A percentile compares a stretch with the other conserved stretches of the same genome.
Conservation (phyloP, 2,888 invertebrate species). For the Stegana nigrithorax region DNA sequence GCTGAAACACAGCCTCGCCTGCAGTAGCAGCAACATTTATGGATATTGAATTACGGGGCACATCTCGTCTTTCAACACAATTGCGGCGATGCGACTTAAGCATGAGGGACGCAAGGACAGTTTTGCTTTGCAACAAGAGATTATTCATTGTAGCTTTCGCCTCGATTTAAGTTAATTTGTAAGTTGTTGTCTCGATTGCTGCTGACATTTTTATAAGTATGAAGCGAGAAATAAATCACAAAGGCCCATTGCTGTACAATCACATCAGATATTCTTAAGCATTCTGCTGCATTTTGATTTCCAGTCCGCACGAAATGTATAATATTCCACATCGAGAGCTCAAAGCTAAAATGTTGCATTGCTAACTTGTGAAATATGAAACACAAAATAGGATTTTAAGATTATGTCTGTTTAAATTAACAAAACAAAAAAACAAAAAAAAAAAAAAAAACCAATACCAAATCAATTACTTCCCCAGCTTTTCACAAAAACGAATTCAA, state of each 20-base stretch:
- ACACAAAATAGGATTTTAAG: conserved; percentile 42
- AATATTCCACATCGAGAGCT: neutral
- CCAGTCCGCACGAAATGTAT: neutral
- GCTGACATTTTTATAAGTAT: conserved; percentile 62
- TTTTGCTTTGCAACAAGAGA: neutral
- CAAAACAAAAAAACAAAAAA: too few relatives aligned
- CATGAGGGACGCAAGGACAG: conserved; percentile 2
- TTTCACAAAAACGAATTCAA: too few relatives aligned
- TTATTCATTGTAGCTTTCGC: too few relatives aligned
- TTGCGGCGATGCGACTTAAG: neutral
- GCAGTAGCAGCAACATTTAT: too few relatives aligned
- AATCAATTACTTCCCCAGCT: too few relatives aligned
- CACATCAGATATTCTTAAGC: conserved; percentile 41
- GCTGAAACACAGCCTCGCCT: conserved; percentile 18
- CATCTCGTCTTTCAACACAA: conserved; percentile 62
- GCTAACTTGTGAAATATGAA: conserved; percentile 40
- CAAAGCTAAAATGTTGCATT: conserved; percentile 35
- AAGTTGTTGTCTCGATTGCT: conserved; percentile 49
- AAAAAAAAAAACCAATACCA: too few relatives aligned
- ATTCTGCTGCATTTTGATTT: conserved; percentile 30
- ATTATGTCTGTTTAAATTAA: too few relatives aligned
- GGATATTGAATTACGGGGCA: conserved; percentile 59
- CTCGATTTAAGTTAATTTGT: conserved; percentile 50
- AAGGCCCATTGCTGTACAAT: conserved; percentile 57
- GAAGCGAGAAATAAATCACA: conserved; percentile 60